A percentile compares a stretch with the other conserved stretches of the same genome.
phyloP scores from a whole-genome alignment of 2,797 vertebrate genomes.

The Dendrocincla tyrannina region DNA sequence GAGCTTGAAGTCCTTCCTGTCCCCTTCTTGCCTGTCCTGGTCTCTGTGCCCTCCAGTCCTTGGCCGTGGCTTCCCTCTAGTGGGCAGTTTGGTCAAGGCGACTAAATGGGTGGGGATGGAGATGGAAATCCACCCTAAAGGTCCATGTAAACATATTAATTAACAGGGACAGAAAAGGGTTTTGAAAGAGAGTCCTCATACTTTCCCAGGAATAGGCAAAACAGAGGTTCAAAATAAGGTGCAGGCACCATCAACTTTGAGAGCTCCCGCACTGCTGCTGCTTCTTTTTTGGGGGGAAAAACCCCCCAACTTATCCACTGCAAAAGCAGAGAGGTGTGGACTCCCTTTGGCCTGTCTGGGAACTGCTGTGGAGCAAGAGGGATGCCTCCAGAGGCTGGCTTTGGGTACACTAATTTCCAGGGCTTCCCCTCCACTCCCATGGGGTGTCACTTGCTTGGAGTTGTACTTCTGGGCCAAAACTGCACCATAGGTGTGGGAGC shows the following conservation, averaged over 20 bases:
- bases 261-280: background rate
- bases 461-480: background rate
- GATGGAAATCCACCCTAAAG: background rate
- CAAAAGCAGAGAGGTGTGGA: background rate
- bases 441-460: background rate
- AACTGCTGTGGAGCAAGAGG: background rate
- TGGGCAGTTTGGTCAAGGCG: slow-evolving; percentile 37
- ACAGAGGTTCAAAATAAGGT: background rate
- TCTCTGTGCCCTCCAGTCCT: background rate
- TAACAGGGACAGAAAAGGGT: background rate
- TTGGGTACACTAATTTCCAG: background rate
- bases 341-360: background rate
- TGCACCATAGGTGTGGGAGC: background rate
- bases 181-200: background rate
- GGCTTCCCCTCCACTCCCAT: background rate
- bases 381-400: background rate
- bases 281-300: background rate
- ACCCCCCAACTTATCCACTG: background rate
- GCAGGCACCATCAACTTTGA: background rate
- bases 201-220: background rate
- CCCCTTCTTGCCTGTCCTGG: background rate
- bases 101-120: background rate
- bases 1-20: background rate
- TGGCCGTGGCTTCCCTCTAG: slow-evolving; percentile 62
- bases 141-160: background rate